phyloP scores from a whole-genome alignment of 2,797 vertebrate genomes.

The Margarornis squamiger region DNA sequence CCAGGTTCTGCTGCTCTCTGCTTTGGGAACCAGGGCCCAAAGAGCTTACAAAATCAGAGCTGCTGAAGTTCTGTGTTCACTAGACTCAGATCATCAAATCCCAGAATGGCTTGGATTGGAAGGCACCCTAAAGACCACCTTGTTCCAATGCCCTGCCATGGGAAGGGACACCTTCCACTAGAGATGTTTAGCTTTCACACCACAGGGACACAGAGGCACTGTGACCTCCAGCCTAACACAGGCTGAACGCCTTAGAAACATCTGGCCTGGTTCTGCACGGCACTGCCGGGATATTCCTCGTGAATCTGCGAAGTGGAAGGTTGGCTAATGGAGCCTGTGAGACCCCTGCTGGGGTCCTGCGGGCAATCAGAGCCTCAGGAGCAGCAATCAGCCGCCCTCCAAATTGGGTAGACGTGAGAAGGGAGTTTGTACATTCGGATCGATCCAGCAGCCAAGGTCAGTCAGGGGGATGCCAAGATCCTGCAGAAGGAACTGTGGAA shows the following conservation, averaged over 20 bases:
- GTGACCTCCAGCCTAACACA: background rate
- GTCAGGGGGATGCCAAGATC: background rate
- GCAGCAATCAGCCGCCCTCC: background rate
- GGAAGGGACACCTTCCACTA: background rate
- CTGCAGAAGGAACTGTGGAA: background rate
- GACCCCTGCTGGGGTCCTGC: accelerated
- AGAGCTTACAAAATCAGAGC: background rate
- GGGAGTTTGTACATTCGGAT: background rate
- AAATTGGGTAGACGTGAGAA: background rate
- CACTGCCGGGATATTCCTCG: accelerated
- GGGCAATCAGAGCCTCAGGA: background rate
- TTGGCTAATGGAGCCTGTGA: background rate
- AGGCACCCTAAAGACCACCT: background rate
- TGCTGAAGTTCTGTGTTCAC: background rate
- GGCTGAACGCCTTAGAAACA: background rate
- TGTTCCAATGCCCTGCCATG: background rate
- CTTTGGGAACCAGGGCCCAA: background rate
- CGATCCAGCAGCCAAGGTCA: slow-evolving; percentile 37
- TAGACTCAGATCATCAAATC: background rate
- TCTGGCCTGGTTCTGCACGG: background rate
- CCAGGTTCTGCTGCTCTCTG: background rate
- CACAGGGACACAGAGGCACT: background rate
- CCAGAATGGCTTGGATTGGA: background rate
- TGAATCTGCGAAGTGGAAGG: background rate
- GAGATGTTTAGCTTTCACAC: background rate